phyloP scores from a whole-genome alignment of 1,140 invertebrate genomes.

The Apis mellifera region DNA sequence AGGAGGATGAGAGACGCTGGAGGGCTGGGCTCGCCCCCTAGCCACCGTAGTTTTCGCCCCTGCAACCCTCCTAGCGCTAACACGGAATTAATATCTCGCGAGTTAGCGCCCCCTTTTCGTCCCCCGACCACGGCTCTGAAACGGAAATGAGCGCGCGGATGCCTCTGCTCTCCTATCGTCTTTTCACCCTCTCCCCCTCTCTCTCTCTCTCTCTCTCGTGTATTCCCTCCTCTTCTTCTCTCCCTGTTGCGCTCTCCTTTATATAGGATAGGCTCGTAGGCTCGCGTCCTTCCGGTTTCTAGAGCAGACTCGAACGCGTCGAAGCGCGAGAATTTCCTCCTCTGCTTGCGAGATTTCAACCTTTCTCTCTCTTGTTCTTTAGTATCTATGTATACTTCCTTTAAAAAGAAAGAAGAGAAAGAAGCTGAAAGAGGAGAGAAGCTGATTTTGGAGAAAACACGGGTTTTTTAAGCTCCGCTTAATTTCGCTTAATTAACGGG shows the following conservation, averaged over 20 bases:
- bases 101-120: conserved; percentile 77
- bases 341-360: too few species aligned
- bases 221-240: conserved; percentile 8
- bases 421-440: too few species aligned
- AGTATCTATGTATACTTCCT: too few species aligned
- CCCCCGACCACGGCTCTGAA: conserved; percentile 71
- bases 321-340: conserved; percentile 1
- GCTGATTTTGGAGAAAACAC: too few species aligned
- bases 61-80: conserved; percentile 79
- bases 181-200: conserved; percentile 46
- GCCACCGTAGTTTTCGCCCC: conserved; percentile 77
- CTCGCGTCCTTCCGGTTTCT: conserved; percentile 65
- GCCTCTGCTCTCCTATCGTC: conserved; percentile 73
- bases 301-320: conserved; percentile 47
- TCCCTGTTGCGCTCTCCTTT: neutral
- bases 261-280: neutral
- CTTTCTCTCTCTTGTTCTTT: too few species aligned
- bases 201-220: neutral
- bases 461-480: too few species aligned
- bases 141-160: conserved; percentile 81
- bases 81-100: conserved; percentile 82
- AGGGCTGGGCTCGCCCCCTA: conserved; percentile 66
- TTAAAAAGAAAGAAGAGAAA: too few species aligned
- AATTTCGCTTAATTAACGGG: neutral
- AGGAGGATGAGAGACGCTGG: conserved; percentile 32